Evolutionary conservation across 2,113 vertebrate genomes (phyloP), one percentile per base, ranked within the genome.

Genomic region (Stigmatopora argus): DNA sequence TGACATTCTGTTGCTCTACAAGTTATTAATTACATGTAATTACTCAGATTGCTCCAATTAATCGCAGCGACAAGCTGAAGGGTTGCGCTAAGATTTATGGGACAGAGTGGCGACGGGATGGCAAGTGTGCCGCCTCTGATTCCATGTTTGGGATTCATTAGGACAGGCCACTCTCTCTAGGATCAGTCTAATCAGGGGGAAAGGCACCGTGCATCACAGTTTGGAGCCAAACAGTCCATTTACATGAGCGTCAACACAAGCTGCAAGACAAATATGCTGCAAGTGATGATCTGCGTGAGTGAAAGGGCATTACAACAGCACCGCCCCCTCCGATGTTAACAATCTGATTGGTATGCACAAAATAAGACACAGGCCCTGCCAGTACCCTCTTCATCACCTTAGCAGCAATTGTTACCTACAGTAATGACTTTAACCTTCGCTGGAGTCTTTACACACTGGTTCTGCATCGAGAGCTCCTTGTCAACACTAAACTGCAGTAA

Each of bases 351-450:
- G 76, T 81, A 85, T 87, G 79, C 82, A 84, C 72, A 78, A 79
- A 86, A 80, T 80, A 84, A 78, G 73, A 78, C 75, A 73, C 67
- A 69, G 67, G 59, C 14, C 67, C 62, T 66, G 71, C 66, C 76
- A 73, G 73, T 64, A 73, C 81, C 80, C 78, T 77, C 75, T 78
- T 79, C 78, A 73, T 86, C 79, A 84, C 83, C 78, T 84, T 68
- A 74, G 71, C 66, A 65, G 78, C 85, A 81, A 84, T 85, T 83
- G 83, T 84, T 77, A 68, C 69, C 74, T 66, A 70, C 76, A 77
- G 70, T 85, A 85, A 86, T 84, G 81, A 88, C 77, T 87, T 73
- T 81, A 81, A 85, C 86, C 85, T 88, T 87, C 81, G 69, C 65
- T 63, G 35, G 66, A 44, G 69, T 55, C 62, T 69, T 67, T 74